A percentile compares a stretch with the other conserved stretches of the same genome.
phyloP scores from a whole-genome alignment of 30 jellyfish, hydroid and myxozoan genomes.

The Aurelia aurita complex sp. Pacific region DNA sequence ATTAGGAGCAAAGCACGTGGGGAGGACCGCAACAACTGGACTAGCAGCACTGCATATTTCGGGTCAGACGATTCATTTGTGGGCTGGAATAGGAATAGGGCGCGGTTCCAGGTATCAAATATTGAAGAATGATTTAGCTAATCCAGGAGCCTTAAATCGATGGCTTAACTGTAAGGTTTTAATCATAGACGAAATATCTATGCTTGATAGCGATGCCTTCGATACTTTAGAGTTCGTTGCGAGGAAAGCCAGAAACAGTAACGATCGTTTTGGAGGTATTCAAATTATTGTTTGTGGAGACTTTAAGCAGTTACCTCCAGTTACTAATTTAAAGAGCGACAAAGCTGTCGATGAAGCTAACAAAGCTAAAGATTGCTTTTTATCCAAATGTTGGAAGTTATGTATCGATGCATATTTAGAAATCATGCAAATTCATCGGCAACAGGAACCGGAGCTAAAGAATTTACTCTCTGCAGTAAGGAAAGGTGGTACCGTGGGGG shows the following conservation, averaged over 20 bases:
- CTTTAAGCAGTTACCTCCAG: too few species aligned
- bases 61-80: background rate
- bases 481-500: too few species aligned
- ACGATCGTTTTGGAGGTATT: conserved; percentile 6
- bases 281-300: background rate
- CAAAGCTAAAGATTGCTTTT: too few species aligned
- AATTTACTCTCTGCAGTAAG: too few species aligned
- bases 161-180: too few species aligned
- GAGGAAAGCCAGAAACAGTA: background rate
- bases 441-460: too few species aligned
- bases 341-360: too few species aligned
- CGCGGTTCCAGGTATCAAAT: conserved; percentile 6
- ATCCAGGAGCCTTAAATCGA: too few species aligned
- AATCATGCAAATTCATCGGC: too few species aligned
- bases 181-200: conserved; percentile 6
- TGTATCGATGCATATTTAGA: too few species aligned
- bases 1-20: background rate
- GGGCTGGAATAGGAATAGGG: conserved; percentile 6
- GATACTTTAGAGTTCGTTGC: conserved; percentile 7
- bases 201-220: background rate
- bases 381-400: too few species aligned
- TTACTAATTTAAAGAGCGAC: too few species aligned
- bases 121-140: background rate
- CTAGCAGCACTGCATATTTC: background rate
- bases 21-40: conserved; percentile 17